Percentiles rank a stretch among this genome's conserved stretches.
These are phyloP conservation scores for Silurus glanis DNA, from an alignment of 2,113 vertebrate genomes.

Conservation along the genomic window DNA sequence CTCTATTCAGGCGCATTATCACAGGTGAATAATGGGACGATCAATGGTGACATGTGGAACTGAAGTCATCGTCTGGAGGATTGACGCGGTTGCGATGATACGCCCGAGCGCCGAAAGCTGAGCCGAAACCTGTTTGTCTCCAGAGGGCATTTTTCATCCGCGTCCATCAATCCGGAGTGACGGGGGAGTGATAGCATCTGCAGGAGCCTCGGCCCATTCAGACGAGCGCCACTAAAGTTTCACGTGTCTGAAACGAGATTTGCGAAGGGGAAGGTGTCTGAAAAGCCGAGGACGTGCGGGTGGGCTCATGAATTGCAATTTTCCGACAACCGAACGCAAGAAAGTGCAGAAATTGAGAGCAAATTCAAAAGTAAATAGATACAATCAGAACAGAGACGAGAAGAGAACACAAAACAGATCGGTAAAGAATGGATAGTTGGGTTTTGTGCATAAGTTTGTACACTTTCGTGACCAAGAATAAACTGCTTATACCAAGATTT, in stretches of 20 bases:
- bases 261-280: neutral
- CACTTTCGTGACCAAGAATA: neutral
- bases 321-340: neutral
- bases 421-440: neutral
- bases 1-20: constrained; percentile 61
- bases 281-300: neutral
- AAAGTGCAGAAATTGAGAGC: neutral
- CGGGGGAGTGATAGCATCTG: constrained; percentile 38
- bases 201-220: constrained; percentile 18
- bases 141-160: constrained; percentile 49
- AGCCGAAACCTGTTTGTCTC: constrained; percentile 42
- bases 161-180: constrained; percentile 49
- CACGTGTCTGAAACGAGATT: neutral
- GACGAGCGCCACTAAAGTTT: constrained; percentile 19
- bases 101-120: constrained; percentile 59
- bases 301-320: constrained; percentile 2
- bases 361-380: constrained; percentile 10
- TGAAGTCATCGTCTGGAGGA: constrained; percentile 68
- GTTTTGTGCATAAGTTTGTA: neutral
- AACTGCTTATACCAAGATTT: neutral
- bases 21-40: constrained; percentile 69
- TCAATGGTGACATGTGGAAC: constrained; percentile 62
- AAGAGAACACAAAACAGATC: neutral
- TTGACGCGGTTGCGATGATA: constrained; percentile 66
- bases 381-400: neutral